These are phyloP conservation scores for Nebria salina DNA, from an alignment of 2,888 invertebrate genomes.

Conservation along the genomic window DNA sequence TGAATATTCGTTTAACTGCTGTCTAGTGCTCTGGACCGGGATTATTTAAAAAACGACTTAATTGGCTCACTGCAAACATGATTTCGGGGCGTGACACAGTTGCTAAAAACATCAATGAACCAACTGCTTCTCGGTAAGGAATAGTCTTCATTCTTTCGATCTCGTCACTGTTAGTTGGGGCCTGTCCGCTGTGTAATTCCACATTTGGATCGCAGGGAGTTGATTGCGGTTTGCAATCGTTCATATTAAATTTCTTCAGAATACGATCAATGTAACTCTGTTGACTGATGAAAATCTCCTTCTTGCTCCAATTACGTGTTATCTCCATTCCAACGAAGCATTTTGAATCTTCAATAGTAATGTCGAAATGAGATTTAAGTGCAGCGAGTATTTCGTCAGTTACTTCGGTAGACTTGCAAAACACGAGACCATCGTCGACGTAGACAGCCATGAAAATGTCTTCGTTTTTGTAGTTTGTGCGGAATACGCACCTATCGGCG, in stretches of 20 bases:
- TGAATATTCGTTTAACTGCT: no score
- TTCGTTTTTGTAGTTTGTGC: conserved; percentile 14
- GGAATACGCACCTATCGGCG: not conserved
- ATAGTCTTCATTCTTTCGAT: no score
- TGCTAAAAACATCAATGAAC: no score
- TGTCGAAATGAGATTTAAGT: conserved; percentile 18
- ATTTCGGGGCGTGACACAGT: conserved; percentile 29
- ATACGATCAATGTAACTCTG: conserved; percentile 11
- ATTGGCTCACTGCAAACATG: conserved; percentile 44
- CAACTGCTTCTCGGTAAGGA: no score
- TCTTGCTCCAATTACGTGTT: conserved; percentile 4
- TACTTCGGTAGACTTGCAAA: conserved; percentile 20
- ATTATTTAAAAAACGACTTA: conserved; percentile 45
- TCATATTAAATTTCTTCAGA: conserved; percentile 21
- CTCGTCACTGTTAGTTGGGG: not conserved
- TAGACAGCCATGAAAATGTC: conserved; percentile 16
- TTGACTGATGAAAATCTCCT: not conserved
- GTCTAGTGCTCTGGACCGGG: not conserved
- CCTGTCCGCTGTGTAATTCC: conserved; percentile 3
- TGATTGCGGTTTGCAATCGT: conserved; percentile 6
- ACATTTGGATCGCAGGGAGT: conserved; percentile 12
- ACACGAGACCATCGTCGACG: conserved; percentile 10
- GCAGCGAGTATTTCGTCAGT: conserved; percentile 6
- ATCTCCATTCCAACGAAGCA: conserved; percentile 22
- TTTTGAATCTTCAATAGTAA: conserved; percentile 24